A percentile compares a stretch with the other conserved stretches of the same genome.
phyloP scores from a whole-genome alignment of 2,888 invertebrate genomes.

The Nudaria mundana region DNA sequence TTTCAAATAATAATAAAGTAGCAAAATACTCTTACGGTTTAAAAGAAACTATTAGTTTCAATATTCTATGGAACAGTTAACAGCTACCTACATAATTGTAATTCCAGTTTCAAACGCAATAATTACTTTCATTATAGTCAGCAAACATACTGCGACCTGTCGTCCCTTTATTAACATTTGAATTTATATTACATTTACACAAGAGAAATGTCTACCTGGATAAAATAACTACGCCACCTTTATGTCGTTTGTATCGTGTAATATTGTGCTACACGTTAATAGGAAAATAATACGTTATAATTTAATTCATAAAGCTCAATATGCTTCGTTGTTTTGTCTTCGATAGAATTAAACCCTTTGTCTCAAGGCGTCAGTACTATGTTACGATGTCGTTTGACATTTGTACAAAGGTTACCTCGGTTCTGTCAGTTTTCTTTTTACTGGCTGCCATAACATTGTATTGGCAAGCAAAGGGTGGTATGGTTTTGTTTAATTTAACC shows the following conservation, averaged over 20 bases:
- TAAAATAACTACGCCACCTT: constrained; percentile 55
- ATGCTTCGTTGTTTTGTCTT: constrained; percentile 43
- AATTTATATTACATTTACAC: constrained; percentile 62
- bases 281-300: constrained; percentile 43
- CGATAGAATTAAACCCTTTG: constrained; percentile 74
- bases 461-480: constrained; percentile 68
- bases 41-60: constrained; percentile 29
- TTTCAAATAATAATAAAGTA: too few species aligned
- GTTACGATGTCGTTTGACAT: constrained; percentile 71
- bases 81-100: constrained; percentile 47
- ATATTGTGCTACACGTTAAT: constrained; percentile 39
- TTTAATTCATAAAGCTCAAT: constrained; percentile 48
- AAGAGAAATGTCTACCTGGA: constrained; percentile 58
- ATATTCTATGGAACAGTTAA: constrained; percentile 40
- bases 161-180: constrained; percentile 68
- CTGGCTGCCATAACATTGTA: constrained; percentile 64
- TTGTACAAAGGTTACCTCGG: constrained; percentile 74
- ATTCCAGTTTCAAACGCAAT: constrained; percentile 54
- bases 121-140: constrained; percentile 57
- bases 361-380: constrained; percentile 70
- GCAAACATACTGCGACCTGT: constrained; percentile 55
- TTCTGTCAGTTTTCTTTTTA: constrained; percentile 70
- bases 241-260: constrained; percentile 53
- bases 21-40: constrained; percentile 20
- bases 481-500: constrained; percentile 62